A percentile compares a stretch with the other conserved stretches of the same genome.
phyloP scores from a whole-genome alignment of 2,797 vertebrate species.

The Alcedo atthis region DNA sequence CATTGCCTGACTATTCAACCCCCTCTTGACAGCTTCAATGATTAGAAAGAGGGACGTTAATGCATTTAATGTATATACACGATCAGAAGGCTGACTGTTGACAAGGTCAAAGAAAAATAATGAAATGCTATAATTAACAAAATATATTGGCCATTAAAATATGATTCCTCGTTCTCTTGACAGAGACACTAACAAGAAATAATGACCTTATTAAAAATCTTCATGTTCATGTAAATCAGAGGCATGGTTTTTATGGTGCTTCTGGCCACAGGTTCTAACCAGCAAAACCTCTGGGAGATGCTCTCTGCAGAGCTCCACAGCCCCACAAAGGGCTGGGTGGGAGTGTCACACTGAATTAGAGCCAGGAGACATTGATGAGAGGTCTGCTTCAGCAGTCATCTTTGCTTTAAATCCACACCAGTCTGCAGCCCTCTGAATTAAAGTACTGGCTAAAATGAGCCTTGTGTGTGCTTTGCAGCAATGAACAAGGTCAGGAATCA shows the following conservation, averaged over 20 bases:
- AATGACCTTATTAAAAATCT: constrained; percentile 55
- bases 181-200: constrained; percentile 57
- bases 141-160: constrained; percentile 64
- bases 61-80: background rate
- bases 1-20: background rate
- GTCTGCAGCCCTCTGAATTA: background rate
- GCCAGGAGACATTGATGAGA: background rate
- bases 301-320: background rate
- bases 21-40: background rate
- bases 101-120: constrained; percentile 65
- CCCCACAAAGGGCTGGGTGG: fast-evolving
- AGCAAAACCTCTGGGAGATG: background rate
- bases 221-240: constrained; percentile 45
- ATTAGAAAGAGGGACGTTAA: constrained; percentile 3
- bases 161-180: constrained; percentile 37
- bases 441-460: background rate
- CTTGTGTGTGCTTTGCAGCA: background rate
- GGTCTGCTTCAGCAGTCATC: background rate
- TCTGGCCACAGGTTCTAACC: background rate
- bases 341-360: background rate
- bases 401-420: background rate
- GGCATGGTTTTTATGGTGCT: background rate
- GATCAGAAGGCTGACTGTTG: constrained; percentile 6
- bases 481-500: fast-evolving
- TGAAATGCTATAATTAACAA: constrained; percentile 49